Evolutionary conservation across 2,888 invertebrate species (phyloP).

Genomic region (Epiblema foenella): DNA sequence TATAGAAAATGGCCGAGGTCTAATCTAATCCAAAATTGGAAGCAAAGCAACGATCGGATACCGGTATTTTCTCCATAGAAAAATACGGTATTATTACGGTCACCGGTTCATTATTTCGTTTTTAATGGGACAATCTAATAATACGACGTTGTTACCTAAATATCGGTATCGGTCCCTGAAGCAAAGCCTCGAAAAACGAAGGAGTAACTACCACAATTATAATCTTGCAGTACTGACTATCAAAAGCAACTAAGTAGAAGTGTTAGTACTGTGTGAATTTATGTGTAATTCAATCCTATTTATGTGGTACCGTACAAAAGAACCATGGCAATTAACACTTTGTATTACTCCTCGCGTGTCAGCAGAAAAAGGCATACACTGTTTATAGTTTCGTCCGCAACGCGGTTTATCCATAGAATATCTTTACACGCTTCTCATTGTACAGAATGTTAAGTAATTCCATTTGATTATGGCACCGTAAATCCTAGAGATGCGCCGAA

Average conservation of each 20-base stretch:
- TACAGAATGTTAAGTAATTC: slow-evolving; percentile 52
- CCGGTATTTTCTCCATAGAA: no score
- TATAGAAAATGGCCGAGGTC: no score
- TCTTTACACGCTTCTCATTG: slow-evolving; percentile 6
- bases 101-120: no score
- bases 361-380: neutral
- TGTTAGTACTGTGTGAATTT: neutral
- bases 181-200: neutral
- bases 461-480: slow-evolving; percentile 54
- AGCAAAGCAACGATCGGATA: no score
- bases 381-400: slow-evolving; percentile 6
- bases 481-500: no score
- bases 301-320: neutral
- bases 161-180: no score
- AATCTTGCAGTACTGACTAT: neutral
- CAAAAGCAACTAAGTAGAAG: neutral
- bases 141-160: no score
- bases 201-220: neutral
- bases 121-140: no score
- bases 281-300: no score
- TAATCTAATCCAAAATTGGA: no score
- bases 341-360: neutral
- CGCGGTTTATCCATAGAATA: slow-evolving; percentile 32
- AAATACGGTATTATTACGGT: no score
- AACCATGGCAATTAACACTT: neutral